Evolutionary conservation across 2,113 vertebrate genomes (phyloP).

Genomic region (Ceuthmochares aereus): DNA sequence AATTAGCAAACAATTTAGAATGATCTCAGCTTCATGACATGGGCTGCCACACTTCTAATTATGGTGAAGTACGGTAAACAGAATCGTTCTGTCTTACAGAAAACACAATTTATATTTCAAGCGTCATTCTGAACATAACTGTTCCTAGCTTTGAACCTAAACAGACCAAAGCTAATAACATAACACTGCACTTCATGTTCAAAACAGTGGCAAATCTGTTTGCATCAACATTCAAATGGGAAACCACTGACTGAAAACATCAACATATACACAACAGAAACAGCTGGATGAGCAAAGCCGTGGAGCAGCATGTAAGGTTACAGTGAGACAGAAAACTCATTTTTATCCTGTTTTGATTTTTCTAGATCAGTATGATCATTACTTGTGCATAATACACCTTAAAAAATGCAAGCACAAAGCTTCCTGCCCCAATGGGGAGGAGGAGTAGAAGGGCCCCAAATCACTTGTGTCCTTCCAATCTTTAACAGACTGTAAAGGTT

Average conservation of each 20-base stretch:
- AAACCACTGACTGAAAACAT: neutral
- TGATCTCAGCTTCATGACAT: neutral
- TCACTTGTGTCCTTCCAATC: neutral
- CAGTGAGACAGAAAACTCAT: neutral
- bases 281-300: neutral
- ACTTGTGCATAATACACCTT: neutral
- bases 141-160: neutral
- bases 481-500: neutral
- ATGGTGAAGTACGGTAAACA: neutral
- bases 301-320: neutral
- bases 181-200: neutral
- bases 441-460: neutral
- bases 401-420: neutral
- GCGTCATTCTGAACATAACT: neutral
- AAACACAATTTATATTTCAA: neutral
- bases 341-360: neutral
- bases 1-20: neutral
- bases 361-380: neutral
- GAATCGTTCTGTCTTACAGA: neutral
- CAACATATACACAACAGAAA: neutral
- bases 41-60: neutral
- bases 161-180: slow-evolving; percentile 19
- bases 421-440: neutral
- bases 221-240: neutral
- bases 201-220: slow-evolving; percentile 30